Conservation (phyloP, 2,797 vertebrate species). For the Crotalus adamanteus region DNA sequence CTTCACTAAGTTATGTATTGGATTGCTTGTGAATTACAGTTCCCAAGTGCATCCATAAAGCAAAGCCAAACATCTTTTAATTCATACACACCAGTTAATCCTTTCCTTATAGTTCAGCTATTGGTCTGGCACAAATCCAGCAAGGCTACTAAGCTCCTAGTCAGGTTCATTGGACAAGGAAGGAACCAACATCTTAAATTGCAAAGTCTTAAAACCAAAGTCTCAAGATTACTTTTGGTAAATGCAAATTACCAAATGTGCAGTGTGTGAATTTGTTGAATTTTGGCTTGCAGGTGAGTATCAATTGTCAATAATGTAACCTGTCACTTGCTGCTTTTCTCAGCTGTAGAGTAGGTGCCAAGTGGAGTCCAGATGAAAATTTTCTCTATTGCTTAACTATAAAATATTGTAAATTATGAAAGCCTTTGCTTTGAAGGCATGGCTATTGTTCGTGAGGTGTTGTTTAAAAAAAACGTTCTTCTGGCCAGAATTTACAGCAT, state of each 20-base stretch:
- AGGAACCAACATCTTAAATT: not conserved
- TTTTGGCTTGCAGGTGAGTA: not conserved
- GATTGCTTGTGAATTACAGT: not conserved
- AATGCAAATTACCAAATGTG: not conserved
- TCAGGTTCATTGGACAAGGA: not conserved
- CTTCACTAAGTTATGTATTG: not conserved
- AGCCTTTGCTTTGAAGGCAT: constrained; percentile 52
- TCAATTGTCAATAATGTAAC: not conserved
- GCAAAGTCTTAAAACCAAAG: constrained; percentile 10
- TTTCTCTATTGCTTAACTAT: constrained; percentile 51
- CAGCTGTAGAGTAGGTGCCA: constrained; percentile 38
- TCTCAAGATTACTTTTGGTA: not conserved
- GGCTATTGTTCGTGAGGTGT: constrained; percentile 53
- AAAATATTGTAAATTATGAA: constrained; percentile 63
- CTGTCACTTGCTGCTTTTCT: constrained; percentile 24
- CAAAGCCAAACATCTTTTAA: not conserved
- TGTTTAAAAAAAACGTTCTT: constrained; percentile 52
- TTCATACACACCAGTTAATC: not conserved
- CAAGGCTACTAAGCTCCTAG: not conserved
- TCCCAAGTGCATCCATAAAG: not conserved
- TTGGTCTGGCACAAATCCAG: not conserved
- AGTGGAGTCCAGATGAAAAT: constrained; percentile 34
- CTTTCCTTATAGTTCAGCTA: not conserved
- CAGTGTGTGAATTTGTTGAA: not conserved
- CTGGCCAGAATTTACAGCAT: constrained; percentile 47